Percentiles rank a stretch among this genome's conserved stretches.
These are phyloP conservation scores for Paragorgia papillata DNA, from an alignment of 92 coral and sea anemone species.

Conservation along the genomic window DNA sequence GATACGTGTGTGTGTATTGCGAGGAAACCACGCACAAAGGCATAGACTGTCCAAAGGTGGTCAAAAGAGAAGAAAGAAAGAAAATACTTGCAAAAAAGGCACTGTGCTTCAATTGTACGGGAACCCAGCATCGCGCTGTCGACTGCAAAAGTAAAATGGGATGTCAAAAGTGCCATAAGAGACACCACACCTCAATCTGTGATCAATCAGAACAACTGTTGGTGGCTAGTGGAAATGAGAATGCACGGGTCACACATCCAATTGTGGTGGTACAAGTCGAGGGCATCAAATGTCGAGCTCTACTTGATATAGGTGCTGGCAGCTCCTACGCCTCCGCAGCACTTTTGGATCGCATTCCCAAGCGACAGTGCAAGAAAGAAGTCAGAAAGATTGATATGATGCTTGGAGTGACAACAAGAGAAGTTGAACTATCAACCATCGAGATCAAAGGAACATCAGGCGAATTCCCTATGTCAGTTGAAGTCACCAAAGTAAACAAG, in stretches of 20 bases:
- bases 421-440: conserved; percentile 45
- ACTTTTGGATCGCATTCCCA: conserved; percentile 12
- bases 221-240: conserved; percentile 12
- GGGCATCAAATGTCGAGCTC: conserved; percentile 48
- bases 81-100: conserved; percentile 3
- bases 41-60: neutral
- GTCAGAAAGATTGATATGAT: conserved; percentile 54
- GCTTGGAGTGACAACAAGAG: conserved; percentile 43
- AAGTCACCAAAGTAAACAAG: conserved; percentile 48
- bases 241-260: conserved; percentile 33
- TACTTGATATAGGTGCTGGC: conserved; percentile 12
- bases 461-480: conserved; percentile 18
- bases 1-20: neutral
- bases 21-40: conserved; percentile 3
- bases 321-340: conserved; percentile 11
- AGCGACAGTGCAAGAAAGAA: conserved; percentile 15
- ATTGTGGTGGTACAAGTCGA: conserved; percentile 47
- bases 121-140: conserved; percentile 1
- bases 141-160: conserved; percentile 10
- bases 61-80: neutral
- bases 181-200: conserved; percentile 33
- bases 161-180: conserved; percentile 8
- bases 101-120: conserved; percentile 18
- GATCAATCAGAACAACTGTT: neutral
- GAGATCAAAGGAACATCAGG: conserved; percentile 13